These are phyloP conservation scores for Phaenicophaeus curvirostris DNA, from an alignment of 2,797 vertebrate species.

Conservation along the genomic window DNA sequence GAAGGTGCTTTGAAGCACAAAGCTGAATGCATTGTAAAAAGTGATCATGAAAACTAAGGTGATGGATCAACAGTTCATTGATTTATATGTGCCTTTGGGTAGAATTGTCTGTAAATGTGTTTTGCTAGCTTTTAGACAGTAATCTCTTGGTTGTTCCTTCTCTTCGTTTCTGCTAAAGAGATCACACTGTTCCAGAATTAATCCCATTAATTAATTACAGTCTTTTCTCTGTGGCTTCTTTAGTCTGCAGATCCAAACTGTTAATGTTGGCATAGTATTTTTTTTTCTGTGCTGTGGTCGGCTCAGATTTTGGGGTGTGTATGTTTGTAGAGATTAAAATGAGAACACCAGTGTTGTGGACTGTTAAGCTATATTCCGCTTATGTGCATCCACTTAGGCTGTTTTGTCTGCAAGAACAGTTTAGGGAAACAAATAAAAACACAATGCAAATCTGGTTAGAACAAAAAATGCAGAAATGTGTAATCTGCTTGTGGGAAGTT, in stretches of 20 bases:
- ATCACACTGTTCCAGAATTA: neutral
- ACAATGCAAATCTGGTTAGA: neutral
- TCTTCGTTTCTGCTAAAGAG: neutral
- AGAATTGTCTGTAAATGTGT: neutral
- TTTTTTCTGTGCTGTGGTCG: neutral
- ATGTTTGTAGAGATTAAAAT: neutral
- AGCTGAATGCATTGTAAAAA: neutral
- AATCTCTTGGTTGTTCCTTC: neutral
- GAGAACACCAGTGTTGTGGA: neutral
- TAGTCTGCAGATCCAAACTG: neutral
- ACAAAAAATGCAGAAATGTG: neutral
- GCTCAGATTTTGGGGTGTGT: neutral
- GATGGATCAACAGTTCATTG: constrained; percentile 36
- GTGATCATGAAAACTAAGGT: neutral
- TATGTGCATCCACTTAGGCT: fast-evolving
- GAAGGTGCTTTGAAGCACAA: neutral
- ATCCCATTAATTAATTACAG: constrained; percentile 23
- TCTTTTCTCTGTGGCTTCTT: neutral
- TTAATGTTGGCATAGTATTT: neutral
- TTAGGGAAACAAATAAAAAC: neutral
- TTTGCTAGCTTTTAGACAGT: constrained; percentile 20
- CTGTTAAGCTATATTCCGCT: neutral
- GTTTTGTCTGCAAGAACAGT: neutral
- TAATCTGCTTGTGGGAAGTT: neutral
- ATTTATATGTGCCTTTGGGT: neutral